A percentile compares a stretch with the other conserved stretches of the same genome.
phyloP scores from a whole-genome alignment of 2,113 vertebrate genomes.

The Halichoerus grypus region DNA sequence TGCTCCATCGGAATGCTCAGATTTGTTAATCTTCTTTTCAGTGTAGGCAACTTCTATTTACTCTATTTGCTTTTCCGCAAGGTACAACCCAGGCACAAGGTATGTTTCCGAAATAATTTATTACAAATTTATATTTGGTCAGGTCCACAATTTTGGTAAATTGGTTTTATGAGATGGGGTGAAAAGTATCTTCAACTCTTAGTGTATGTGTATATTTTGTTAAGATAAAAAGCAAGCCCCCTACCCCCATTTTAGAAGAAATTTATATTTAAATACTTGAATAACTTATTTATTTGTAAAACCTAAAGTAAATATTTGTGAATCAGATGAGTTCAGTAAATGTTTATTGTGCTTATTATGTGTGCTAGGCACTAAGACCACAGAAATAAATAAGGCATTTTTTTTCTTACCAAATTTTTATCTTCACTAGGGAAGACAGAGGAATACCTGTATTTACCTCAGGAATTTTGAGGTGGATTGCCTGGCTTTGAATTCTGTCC shows the following conservation, averaged over 20 bases:
- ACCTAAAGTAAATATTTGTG: not conserved
- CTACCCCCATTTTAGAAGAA: not conserved
- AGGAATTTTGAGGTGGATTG: not conserved
- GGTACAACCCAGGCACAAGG: slow-evolving; percentile 94
- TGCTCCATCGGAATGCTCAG: slow-evolving; percentile 96
- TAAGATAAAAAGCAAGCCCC: not conserved
- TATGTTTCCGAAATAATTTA: slow-evolving; percentile 76
- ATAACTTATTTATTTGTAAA: slow-evolving; percentile 8
- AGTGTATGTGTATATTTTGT: not conserved
- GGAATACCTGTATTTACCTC: not conserved
- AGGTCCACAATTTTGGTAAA: not conserved
- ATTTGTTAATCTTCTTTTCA: slow-evolving; percentile 97
- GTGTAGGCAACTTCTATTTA: slow-evolving; percentile 95
- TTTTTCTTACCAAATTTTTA: not conserved
- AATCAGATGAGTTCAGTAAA: not conserved
- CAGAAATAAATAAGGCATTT: not conserved
- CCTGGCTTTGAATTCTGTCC: not conserved
- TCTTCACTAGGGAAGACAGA: not conserved
- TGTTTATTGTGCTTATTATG: not conserved
- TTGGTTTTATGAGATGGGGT: not conserved
- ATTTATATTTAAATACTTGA: not conserved
- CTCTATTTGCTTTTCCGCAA: slow-evolving; percentile 93
- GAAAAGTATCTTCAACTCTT: not conserved
- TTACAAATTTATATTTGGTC: not conserved
- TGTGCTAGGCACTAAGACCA: not conserved